A percentile compares a stretch with the other conserved stretches of the same genome.
phyloP scores from a whole-genome alignment of 2,888 invertebrate genomes.

The Eurois occulta region DNA sequence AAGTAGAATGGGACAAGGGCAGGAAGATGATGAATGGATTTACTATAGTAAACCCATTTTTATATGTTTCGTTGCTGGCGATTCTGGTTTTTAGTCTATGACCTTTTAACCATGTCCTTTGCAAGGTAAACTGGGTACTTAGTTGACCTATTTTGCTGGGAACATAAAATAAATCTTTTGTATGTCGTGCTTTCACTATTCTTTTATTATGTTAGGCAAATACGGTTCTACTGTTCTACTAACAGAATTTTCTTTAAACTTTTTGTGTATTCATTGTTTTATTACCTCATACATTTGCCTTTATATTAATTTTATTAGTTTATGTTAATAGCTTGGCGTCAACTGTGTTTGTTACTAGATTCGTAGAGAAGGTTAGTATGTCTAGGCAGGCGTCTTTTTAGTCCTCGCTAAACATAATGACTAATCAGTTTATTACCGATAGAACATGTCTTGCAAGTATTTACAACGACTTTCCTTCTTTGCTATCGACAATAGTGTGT shows the following conservation, averaged over 20 bases:
- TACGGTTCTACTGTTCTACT: neutral
- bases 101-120: too few relatives aligned
- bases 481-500: too few relatives aligned
- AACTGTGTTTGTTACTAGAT: neutral
- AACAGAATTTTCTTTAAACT: conserved; percentile 8
- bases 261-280: conserved; percentile 29
- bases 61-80: too few relatives aligned
- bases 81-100: too few relatives aligned
- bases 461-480: too few relatives aligned
- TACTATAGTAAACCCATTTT: too few relatives aligned
- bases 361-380: neutral
- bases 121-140: neutral
- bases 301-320: conserved; percentile 17
- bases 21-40: too few relatives aligned
- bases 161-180: neutral
- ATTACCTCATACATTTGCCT: conserved; percentile 22
- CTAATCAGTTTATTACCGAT: neutral
- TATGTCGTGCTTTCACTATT: neutral
- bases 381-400: neutral
- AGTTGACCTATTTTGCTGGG: neutral
- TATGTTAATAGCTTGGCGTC: conserved; percentile 19
- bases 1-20: too few relatives aligned
- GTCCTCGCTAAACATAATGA: neutral
- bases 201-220: conserved; percentile 8
- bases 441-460: neutral